These are phyloP conservation scores for Phaethornis superciliosus DNA, from an alignment of 2,113 vertebrate species.

Conservation along the genomic window DNA sequence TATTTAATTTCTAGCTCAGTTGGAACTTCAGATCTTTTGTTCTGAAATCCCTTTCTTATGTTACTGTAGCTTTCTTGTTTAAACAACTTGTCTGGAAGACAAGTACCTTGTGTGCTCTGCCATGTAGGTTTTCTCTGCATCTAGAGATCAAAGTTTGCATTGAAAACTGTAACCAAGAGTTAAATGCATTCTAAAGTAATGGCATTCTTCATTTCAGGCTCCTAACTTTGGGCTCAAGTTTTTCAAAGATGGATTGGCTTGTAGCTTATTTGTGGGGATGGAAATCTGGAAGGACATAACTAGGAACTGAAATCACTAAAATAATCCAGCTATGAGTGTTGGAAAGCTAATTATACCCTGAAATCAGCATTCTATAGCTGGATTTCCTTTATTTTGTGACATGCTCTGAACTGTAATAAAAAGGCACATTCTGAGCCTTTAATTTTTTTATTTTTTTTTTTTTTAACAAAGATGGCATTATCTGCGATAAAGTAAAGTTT, in stretches of 20 bases:
- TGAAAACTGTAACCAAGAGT: neutral
- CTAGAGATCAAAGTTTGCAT: neutral
- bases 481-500: slow-evolving; percentile 29
- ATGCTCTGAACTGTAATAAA: neutral
- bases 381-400: neutral
- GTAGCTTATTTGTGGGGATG: neutral
- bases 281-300: neutral
- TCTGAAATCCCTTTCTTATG: neutral
- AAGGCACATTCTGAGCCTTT: neutral
- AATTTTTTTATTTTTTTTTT: neutral
- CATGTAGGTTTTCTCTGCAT: neutral
- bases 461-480: slow-evolving; percentile 55
- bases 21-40: slow-evolving; percentile 43
- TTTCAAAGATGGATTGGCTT: neutral
- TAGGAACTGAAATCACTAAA: neutral
- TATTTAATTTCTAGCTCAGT: neutral
- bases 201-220: neutral
- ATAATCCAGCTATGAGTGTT: neutral
- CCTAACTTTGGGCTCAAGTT: neutral
- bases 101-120: neutral
- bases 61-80: neutral
- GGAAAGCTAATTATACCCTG: neutral
- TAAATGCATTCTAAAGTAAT: neutral
- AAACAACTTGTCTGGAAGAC: neutral
- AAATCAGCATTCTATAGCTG: neutral